Evolutionary conservation across 2,113 vertebrate genomes (phyloP), one percentile per base, ranked within the genome.

Genomic region (Pleuronectes platessa): DNA sequence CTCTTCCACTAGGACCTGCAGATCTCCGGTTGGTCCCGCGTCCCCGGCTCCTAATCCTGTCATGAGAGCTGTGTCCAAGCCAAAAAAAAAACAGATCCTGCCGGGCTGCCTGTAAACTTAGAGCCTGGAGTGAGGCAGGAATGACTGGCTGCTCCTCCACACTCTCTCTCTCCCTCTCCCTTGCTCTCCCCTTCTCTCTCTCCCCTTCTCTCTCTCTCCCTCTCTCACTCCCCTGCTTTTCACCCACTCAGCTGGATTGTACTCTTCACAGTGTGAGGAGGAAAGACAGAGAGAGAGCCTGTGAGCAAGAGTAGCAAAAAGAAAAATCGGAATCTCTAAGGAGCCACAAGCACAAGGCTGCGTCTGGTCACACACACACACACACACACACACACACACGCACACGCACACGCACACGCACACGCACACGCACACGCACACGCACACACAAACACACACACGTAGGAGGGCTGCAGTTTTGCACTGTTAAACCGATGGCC

Each of bases 41-140:
- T 92, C 90, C 88, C 88, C 68, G 88, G 85, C 81, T 92, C 90
- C 84, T 90, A 89, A 88, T 92, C 90, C 92, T 92, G 92, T 92
- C 92, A 92, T 92, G 87, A 84, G 90, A 79, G 76, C 79, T 86
- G 85, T 45, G 75, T 90, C 81, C 74, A 83, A 89, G 90, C 87
- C 88, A 89, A 88, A 83, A 91, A 89, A 87, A 66, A 51, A 18
- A 42, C 40, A 13, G 47, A 51, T 90, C 88, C 89, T 86, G 84
- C 84, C 86, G 83, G 87, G 71, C 84, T 88, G 76, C 81, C 79
- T 87, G 45, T 85, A 73, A 85, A 85, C 53, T 83, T 67, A 79
- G 71, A 89, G 85, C 79, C 58, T 68, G 73, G 64, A 86, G 81
- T 83, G 79, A 89, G 68, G 73, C 81, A 90, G 70, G 47, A 77